Percentiles rank a stretch among this genome's conserved stretches.
Evolutionary conservation across 2,888 invertebrate genomes (phyloP).

Genomic region (Blomia tropicalis): DNA sequence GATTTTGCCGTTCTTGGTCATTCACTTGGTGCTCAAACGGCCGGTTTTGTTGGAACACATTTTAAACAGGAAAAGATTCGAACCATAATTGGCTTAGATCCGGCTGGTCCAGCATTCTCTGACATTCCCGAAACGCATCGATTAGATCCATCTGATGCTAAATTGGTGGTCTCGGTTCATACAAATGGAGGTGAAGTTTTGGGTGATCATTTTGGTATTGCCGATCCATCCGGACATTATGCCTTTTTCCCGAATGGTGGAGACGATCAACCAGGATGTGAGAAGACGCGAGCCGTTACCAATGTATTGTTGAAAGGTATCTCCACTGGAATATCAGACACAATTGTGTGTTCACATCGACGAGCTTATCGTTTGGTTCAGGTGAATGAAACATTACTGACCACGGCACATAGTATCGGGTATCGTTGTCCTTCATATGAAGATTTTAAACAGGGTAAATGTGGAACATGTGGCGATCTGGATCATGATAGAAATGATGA

Average conservation of each 20-base stretch:
- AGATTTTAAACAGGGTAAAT: slow-evolving; percentile 18
- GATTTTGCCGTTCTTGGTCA: slow-evolving; percentile 16
- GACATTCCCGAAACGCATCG: slow-evolving; percentile 12
- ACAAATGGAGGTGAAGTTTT: slow-evolving; percentile 15
- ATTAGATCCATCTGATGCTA: slow-evolving; percentile 16
- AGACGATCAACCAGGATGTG: slow-evolving; percentile 18
- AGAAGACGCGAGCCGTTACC: slow-evolving; percentile 10
- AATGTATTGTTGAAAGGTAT: slow-evolving; percentile 18
- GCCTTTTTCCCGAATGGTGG: slow-evolving; percentile 23
- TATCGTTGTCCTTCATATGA: slow-evolving; percentile 17
- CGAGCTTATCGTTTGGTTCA: slow-evolving; percentile 2
- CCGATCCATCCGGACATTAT: slow-evolving; percentile 16
- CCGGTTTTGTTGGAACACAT: slow-evolving; percentile 16
- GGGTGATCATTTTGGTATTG: slow-evolving; percentile 18
- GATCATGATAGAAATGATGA: slow-evolving; percentile 5
- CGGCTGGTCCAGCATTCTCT: slow-evolving; percentile 21
- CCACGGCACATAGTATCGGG: slow-evolving; percentile 17
- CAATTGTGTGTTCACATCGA: slow-evolving; percentile 19
- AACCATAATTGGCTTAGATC: slow-evolving; percentile 20
- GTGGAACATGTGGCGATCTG: slow-evolving; percentile 21
- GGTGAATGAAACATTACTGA: neutral
- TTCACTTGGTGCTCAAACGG: slow-evolving; percentile 19
- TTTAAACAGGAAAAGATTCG: slow-evolving; percentile 14
- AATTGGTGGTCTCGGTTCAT: slow-evolving; percentile 16
- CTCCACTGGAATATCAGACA: slow-evolving; percentile 9